A percentile compares a stretch with the other conserved stretches of the same genome.
phyloP scores from a whole-genome alignment of 2,888 invertebrate genomes.

The Salticus scenicus region DNA sequence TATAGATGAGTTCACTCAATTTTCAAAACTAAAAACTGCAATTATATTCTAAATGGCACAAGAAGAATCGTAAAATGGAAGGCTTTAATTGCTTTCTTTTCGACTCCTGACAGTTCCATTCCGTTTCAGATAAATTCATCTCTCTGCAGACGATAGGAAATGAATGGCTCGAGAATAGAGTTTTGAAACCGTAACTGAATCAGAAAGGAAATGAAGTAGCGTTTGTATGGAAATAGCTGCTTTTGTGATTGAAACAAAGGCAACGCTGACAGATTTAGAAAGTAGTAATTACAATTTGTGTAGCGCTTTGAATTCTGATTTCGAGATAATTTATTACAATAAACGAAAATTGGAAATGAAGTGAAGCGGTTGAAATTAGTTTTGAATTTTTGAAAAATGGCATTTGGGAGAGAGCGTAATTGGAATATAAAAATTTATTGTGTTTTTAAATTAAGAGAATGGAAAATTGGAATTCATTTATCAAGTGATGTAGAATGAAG shows the following conservation, averaged over 20 bases:
- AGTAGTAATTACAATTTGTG: background rate
- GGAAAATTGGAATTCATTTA: too few relatives aligned
- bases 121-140: constrained; percentile 18
- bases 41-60: background rate
- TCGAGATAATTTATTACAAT: background rate
- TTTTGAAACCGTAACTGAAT: constrained; percentile 12
- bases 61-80: background rate
- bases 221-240: constrained; percentile 9
- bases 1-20: too few relatives aligned
- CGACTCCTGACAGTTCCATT: background rate
- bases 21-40: too few relatives aligned
- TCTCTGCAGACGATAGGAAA: constrained; percentile 11
- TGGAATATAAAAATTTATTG: too few relatives aligned
- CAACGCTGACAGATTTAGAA: background rate
- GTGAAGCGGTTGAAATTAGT: background rate
- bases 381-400: too few relatives aligned
- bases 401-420: too few relatives aligned
- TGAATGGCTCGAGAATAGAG: background rate
- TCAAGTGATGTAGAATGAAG: too few relatives aligned
- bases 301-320: background rate
- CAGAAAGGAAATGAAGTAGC: constrained; percentile 12
- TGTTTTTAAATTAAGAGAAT: too few relatives aligned
- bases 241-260: constrained; percentile 9
- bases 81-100: constrained; percentile 8
- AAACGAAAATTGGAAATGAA: background rate